Evolutionary conservation across 2,797 vertebrate genomes (phyloP).

Genomic region (Naso thynnoides): DNA sequence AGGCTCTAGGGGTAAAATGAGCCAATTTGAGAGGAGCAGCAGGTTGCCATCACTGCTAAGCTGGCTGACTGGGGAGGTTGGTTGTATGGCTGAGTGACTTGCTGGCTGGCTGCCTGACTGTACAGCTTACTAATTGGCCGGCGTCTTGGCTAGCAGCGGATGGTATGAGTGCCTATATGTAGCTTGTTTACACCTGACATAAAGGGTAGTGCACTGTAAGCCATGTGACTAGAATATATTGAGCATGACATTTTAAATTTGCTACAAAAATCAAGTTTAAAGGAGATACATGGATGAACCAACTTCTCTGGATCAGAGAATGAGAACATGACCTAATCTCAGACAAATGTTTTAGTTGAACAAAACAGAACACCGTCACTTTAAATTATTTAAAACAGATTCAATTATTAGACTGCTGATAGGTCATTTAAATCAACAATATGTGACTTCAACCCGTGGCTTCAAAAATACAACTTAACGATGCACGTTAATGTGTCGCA

Average conservation of each 20-base stretch:
- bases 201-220: slow-evolving; percentile 10
- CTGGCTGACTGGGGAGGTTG: slow-evolving; percentile 65
- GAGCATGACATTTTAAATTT: no score
- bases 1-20: slow-evolving; percentile 77
- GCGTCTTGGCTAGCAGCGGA: slow-evolving; percentile 41
- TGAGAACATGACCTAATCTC: background rate
- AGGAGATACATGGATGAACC: background rate
- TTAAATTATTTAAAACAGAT: no score
- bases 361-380: no score
- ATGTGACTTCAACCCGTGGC: no score
- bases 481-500: no score
- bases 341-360: background rate
- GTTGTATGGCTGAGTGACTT: slow-evolving; percentile 72
- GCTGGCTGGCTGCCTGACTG: slow-evolving; percentile 67
- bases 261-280: no score
- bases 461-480: no score
- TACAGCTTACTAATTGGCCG: slow-evolving; percentile 70
- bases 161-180: slow-evolving; percentile 54
- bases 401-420: no score
- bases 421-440: no score
- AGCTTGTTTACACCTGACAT: slow-evolving; percentile 53
- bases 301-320: background rate
- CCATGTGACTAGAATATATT: no score
- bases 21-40: slow-evolving; percentile 81
- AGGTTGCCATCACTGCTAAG: slow-evolving; percentile 72